Percentiles rank a stretch among this genome's conserved stretches.
phyloP scores from a whole-genome alignment of 1,140 invertebrate genomes.

The Probaryconus sp. region DNA sequence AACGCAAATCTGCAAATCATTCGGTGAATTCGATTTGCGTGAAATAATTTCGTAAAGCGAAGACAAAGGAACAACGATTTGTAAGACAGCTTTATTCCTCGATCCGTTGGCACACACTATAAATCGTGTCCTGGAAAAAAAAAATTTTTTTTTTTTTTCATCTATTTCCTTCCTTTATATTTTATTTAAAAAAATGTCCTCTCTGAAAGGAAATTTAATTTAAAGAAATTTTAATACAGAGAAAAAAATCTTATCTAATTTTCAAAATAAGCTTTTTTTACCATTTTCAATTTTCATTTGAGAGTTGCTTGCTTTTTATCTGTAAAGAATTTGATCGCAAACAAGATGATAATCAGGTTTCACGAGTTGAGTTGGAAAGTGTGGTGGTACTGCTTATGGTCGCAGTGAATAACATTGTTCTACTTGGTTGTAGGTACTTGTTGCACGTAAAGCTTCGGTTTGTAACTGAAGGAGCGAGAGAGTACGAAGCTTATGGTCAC shows the following conservation, averaged over 20 bases:
- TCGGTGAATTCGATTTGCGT: slow-evolving; percentile 46
- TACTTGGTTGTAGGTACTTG: slow-evolving; percentile 36
- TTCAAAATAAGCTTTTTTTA: no score
- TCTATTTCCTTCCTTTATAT: no score
- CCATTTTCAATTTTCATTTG: no score
- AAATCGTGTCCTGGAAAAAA: no score
- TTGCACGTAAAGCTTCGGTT: slow-evolving; percentile 33
- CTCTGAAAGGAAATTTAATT: no score
- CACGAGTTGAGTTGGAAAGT: slow-evolving; percentile 2
- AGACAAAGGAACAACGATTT: slow-evolving; percentile 33
- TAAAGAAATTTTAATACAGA: no score
- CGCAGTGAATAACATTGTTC: slow-evolving; percentile 37
- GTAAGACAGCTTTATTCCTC: slow-evolving; percentile 14
- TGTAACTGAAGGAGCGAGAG: background rate
- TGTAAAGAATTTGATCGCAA: slow-evolving; percentile 34
- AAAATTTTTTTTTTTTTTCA: no score
- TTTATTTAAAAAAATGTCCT: no score
- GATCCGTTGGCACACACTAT: no score
- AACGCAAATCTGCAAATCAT: slow-evolving; percentile 51
- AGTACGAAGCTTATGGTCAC: slow-evolving; percentile 43
- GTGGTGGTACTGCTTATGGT: slow-evolving; percentile 26
- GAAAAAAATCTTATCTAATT: no score
- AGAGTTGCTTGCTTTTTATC: no score
- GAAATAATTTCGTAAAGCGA: slow-evolving; percentile 30
- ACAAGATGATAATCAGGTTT: slow-evolving; percentile 28